A percentile compares a stretch with the other conserved stretches of the same genome.
Evolutionary conservation across 1,140 invertebrate species (phyloP).

Genomic region (Psilanteris sp.): DNA sequence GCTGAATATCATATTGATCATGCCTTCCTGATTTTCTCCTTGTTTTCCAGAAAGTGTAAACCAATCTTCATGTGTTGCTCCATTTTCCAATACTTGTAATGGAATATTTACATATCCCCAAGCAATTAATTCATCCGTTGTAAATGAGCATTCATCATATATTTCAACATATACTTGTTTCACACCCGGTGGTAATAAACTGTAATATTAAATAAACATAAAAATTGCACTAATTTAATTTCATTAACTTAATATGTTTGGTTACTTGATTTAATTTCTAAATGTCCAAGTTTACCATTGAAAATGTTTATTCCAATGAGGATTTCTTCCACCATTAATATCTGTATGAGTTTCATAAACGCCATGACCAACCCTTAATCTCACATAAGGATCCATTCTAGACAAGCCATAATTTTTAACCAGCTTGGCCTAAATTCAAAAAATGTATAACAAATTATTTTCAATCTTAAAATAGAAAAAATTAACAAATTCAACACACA

Average conservation of each 20-base stretch:
- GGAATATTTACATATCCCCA: conserved; percentile 94
- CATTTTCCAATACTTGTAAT: conserved; percentile 86
- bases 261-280: no score
- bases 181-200: conserved; percentile 90
- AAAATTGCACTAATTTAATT: no score
- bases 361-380: conserved; percentile 93
- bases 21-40: conserved; percentile 95
- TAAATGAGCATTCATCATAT: conserved; percentile 97
- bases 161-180: conserved; percentile 95
- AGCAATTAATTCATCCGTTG: conserved; percentile 96
- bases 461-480: no score
- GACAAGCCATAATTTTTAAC: conserved; percentile 98
- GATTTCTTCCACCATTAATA: conserved; percentile 96
- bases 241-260: no score
- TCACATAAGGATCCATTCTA: conserved; percentile 97
- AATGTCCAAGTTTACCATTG: conserved; percentile 92
- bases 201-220: no score
- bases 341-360: conserved; percentile 97
- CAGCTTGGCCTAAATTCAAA: conserved; percentile 93
- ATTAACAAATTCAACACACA: no score
- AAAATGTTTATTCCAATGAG: conserved; percentile 96
- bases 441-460: no score
- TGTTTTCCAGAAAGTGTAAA: conserved; percentile 94
- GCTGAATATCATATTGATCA: conserved; percentile 88
- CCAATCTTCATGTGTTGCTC: conserved; percentile 96